Base-by-base conservation (phyloP, 2,888 invertebrate species). In the Drosophila macrospina region DNA sequence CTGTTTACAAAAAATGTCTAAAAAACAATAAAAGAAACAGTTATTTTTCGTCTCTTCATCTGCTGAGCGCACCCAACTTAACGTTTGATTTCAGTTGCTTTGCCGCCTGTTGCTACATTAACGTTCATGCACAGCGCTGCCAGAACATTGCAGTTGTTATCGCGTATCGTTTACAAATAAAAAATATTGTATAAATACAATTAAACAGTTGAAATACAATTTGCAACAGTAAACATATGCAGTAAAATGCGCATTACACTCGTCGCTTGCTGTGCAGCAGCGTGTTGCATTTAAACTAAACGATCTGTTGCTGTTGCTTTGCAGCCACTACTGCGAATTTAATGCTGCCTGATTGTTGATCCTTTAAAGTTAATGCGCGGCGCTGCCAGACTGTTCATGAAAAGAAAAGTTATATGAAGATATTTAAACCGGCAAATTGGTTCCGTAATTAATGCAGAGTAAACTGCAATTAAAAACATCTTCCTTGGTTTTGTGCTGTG, bases 391-490 rank as follows among this genome's bases (percentile, higher is more conserved):
- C 28, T 1, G 6, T 45, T 39, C 10, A 7, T 16, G 10, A 37
- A 48, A 20, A 56, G 11, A 45, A 45, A 45, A 45, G 10, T 47
- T 11, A 8, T 20, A 36, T 34, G 8, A 5, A 41, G 13, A 50
- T 13, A 24, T 57, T n/a, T 36, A 16, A 37, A 24, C 7, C 32
- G 15, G 5, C 34, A 68, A 74, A 54, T 75, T 60, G 52, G 39
- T 73, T 78, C 59, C 78, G 78, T 63, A 63, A 78, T 73, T 71
- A 56, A 47, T 54, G 34, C n/a, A 42, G n/a, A 61, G 44, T 32
- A 28, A 71, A 59, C 39, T 55, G 32, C 16, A 60, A 61, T 37
- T 57, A 47, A n/a, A 50, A 36, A 16, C 15, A 32, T 56, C 63
- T 74, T 74, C 63, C 69, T 68, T 60, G 59, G 44, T 62, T 77